Base-by-base conservation (phyloP, 1,140 invertebrate genomes). In the Drosophila chauvacae region DNA sequence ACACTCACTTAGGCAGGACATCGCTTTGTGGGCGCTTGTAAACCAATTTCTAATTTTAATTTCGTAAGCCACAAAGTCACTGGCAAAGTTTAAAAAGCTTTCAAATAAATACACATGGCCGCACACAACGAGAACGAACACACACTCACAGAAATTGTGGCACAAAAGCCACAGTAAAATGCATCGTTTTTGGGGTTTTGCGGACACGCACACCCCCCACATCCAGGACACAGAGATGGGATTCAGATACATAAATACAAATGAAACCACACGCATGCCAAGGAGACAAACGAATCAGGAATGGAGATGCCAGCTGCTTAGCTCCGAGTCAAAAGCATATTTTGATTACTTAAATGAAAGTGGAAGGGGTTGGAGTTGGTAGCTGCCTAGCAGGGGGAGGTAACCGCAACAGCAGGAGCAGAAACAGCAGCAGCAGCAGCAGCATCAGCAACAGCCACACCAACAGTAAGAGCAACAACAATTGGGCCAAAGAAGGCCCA, bases 11-110 rank as follows among this genome's bases (percentile, higher is more conserved):
- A 4, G 35, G 35, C 53, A 56, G 28, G 39, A 44, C 28, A 30
- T 62, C 62, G 66, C 47, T 74, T 77, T 77, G 68, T 81, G 81
- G 66, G 66, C 28, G 77, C 70, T 73, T 56, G 76, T 80, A 88
- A 90, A 88, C 85, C 85, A 79, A 88, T 88, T 88, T 88, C 85
- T 90, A 88, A 88, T 88, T 88, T 88, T 88, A 88, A 88, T 88
- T 88, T 90, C 85, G 81, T 90, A 90, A 90, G 85, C 85, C 86
- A 90, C 85, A 88, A 88, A 88, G 85, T 88, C 85, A 88, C 73
- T 85, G 85, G 58, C 70, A 85, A 90, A 90, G 86, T 88, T 88
- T 85, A 81, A 88, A 88, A 88, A 90, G 85, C 85, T 88, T 88
- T 88, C 85, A 88, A 85, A 88, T 90, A 88, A 84, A 87, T 87